These are phyloP conservation scores for Rhyacophila evoluta DNA, from an alignment of 2,888 invertebrate species.

Conservation along the genomic window DNA sequence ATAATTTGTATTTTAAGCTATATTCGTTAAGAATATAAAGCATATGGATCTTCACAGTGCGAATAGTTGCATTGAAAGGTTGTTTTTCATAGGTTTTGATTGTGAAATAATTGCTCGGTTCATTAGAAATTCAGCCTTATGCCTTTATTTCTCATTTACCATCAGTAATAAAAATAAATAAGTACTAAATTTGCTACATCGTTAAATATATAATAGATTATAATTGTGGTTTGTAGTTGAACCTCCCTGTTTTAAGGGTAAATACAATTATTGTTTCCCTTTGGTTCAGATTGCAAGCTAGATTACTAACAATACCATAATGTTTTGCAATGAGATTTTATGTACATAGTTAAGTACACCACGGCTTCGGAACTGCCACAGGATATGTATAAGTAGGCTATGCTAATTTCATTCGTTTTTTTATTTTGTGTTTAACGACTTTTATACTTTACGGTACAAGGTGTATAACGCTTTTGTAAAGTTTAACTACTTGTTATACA, in stretches of 20 bases:
- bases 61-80: too few relatives aligned
- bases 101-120: too few relatives aligned
- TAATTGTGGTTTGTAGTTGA: background rate
- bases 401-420: background rate
- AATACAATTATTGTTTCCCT: constrained; percentile 47
- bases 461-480: background rate
- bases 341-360: background rate
- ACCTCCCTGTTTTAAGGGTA: constrained; percentile 3
- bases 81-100: too few relatives aligned
- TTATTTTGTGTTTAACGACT: background rate
- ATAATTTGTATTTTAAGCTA: too few relatives aligned
- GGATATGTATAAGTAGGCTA: background rate
- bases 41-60: too few relatives aligned
- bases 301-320: constrained; percentile 49
- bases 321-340: constrained; percentile 30
- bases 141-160: too few relatives aligned
- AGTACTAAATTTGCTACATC: too few relatives aligned
- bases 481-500: background rate
- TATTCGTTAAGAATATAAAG: too few relatives aligned
- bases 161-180: too few relatives aligned
- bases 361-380: background rate
- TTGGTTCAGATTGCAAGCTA: constrained; percentile 50
- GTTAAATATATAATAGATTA: too few relatives aligned
- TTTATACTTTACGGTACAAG: background rate
- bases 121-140: too few relatives aligned